These are phyloP conservation scores for Acanthoscelides obtectus DNA, from an alignment of 2,888 invertebrate genomes.

Conservation along the genomic window DNA sequence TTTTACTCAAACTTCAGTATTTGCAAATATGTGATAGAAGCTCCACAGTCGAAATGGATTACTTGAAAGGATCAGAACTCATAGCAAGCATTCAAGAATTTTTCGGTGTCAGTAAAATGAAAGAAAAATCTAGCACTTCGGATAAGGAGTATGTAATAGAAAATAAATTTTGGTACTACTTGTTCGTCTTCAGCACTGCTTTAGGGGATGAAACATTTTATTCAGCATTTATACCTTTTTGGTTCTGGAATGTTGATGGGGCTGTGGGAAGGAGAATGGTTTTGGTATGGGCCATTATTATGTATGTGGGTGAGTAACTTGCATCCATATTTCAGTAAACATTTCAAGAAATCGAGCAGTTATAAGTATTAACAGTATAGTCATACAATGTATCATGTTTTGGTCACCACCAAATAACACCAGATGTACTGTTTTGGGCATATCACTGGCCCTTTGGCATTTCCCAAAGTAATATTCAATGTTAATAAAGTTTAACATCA, in stretches of 20 bases:
- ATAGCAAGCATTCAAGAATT: slow-evolving; percentile 75
- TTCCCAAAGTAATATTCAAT: no score
- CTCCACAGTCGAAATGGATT: slow-evolving; percentile 49
- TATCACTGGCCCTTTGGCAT: no score
- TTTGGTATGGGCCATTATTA: slow-evolving; percentile 74
- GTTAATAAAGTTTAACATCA: no score
- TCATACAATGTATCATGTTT: no score
- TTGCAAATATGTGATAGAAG: neutral
- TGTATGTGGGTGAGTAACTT: slow-evolving; percentile 74
- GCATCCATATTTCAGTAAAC: no score
- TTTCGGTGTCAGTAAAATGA: slow-evolving; percentile 60
- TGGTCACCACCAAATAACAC: no score
- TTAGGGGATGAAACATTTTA: slow-evolving; percentile 90
- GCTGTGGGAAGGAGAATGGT: slow-evolving; percentile 79
- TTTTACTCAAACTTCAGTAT: neutral
- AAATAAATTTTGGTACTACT: slow-evolving; percentile 77
- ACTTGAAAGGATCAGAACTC: slow-evolving; percentile 69
- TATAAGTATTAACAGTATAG: no score
- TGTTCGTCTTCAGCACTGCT: slow-evolving; percentile 80
- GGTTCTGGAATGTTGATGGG: slow-evolving; percentile 92
- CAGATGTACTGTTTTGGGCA: no score
- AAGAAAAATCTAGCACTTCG: slow-evolving; percentile 38
- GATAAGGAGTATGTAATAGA: slow-evolving; percentile 51
- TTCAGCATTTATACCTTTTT: slow-evolving; percentile 85
- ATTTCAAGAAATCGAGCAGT: no score